Conservation (phyloP, 2,113 vertebrate genomes). For the Salvelinus namaycush region DNA sequence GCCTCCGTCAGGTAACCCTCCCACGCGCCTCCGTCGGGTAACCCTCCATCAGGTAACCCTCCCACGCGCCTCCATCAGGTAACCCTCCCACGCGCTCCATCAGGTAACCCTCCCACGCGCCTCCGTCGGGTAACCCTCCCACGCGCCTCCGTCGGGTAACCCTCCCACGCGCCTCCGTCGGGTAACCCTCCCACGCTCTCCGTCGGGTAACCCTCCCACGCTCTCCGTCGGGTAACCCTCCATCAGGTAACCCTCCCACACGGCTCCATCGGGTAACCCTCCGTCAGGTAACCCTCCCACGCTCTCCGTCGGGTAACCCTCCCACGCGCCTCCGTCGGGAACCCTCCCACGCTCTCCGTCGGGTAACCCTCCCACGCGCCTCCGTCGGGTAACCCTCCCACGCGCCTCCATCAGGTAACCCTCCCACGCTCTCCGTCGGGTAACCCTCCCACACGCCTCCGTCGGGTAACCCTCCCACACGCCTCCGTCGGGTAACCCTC, state of each 20-base stretch:
- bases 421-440: no score
- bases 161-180: conserved; percentile 87
- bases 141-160: conserved; percentile 31
- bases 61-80: no score
- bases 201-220: no score
- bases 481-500: no score
- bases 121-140: no score
- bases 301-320: no score
- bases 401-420: no score
- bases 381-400: conserved; percentile 81
- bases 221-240: no score
- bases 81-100: conserved; percentile 86
- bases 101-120: conserved; percentile 71
- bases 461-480: no score
- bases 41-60: no score
- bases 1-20: conserved; percentile 60
- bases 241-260: conserved; percentile 75
- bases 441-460: no score
- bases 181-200: conserved; percentile 65
- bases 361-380: conserved; percentile 80
- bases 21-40: conserved; percentile 90
- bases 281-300: conserved; percentile 79
- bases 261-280: conserved; percentile 58
- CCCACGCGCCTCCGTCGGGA: not conserved
- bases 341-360: conserved; percentile 76